Conservation (phyloP, 2,888 invertebrate genomes). For the Drosophila subquinaria region DNA sequence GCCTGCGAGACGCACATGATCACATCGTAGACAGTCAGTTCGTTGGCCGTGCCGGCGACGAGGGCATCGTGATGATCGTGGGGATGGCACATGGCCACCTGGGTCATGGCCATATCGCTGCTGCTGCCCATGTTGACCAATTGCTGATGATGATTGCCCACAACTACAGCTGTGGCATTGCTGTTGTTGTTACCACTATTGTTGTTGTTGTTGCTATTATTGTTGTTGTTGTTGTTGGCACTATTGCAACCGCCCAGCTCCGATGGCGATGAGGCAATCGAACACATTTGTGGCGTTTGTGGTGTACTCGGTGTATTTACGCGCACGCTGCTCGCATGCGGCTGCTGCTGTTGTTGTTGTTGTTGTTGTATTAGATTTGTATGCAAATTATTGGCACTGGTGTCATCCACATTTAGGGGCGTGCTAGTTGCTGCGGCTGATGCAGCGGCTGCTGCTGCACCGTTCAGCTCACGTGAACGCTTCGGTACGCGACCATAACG, state of each 20-base stretch:
- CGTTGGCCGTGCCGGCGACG: conserved; percentile 85
- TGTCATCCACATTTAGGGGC: conserved; percentile 71
- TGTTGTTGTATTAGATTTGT: conserved; percentile 61
- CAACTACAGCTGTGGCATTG: conserved; percentile 73
- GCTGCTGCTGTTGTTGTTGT: conserved; percentile 60
- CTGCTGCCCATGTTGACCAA: conserved; percentile 68
- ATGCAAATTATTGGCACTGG: conserved; percentile 67
- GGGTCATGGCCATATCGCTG: conserved; percentile 58
- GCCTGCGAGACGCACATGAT: conserved; percentile 93
- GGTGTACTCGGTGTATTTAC: conserved; percentile 87
- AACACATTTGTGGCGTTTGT: conserved; percentile 86
- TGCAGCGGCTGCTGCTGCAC: conserved; percentile 66
- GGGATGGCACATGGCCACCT: conserved; percentile 71
- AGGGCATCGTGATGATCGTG: conserved; percentile 81
- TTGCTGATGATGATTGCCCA: conserved; percentile 69
- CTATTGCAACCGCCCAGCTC: conserved; percentile 84
- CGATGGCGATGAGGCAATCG: conserved; percentile 85
- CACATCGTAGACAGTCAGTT: conserved; percentile 91
- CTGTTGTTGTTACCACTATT: conserved; percentile 58
- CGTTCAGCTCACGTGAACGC: conserved; percentile 92
- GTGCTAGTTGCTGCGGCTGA: conserved; percentile 57
- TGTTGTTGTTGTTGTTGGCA: conserved; percentile 77
- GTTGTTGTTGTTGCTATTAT: conserved; percentile 55
- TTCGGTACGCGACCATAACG: conserved; percentile 98
- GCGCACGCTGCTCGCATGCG: conserved; percentile 83